These are phyloP conservation scores for Synergus japonicus DNA, from an alignment of 2,888 invertebrate genomes.

Conservation along the genomic window DNA sequence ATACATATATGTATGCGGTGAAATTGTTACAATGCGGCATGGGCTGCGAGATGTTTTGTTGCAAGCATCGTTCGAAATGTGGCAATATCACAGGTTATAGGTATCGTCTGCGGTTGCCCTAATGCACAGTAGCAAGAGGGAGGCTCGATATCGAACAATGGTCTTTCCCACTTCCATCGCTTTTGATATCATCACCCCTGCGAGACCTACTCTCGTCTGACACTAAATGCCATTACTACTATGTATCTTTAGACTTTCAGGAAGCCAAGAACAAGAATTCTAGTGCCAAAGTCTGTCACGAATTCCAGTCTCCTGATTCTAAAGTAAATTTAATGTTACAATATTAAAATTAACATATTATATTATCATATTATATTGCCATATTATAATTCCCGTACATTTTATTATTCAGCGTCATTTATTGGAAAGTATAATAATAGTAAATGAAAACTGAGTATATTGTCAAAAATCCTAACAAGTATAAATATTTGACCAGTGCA, in stretches of 20 bases:
- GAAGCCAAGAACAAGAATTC: conserved; percentile 11
- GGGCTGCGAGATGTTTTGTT: conserved; percentile 15
- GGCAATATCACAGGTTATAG: conserved; percentile 32
- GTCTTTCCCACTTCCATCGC: conserved; percentile 6
- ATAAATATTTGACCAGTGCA: no score
- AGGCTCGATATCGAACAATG: conserved; percentile 19
- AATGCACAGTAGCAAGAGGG: conserved; percentile 37
- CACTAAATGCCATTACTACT: conserved; percentile 29
- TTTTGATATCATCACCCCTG: conserved; percentile 28
- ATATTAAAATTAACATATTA: neutral
- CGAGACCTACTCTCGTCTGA: conserved; percentile 14
- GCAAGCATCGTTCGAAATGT: conserved; percentile 22
- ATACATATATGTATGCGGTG: neutral
- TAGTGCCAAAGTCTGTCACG: neutral
- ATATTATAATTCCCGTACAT: neutral
- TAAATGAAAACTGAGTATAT: neutral
- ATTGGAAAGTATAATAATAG: neutral
- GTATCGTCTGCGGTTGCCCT: conserved; percentile 39
- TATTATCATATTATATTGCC: neutral
- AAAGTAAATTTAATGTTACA: neutral
- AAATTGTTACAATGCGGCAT: conserved; percentile 3
- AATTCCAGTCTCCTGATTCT: conserved; percentile 18
- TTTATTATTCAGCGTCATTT: neutral
- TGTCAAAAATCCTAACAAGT: no score
- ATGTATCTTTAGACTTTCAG: conserved; percentile 32